Evolutionary conservation across 30 jellyfish, hydroid and myxozoan species (phyloP), one percentile per base, ranked within the genome.

Genomic region (Hydractinia symbiolongicarpus): DNA sequence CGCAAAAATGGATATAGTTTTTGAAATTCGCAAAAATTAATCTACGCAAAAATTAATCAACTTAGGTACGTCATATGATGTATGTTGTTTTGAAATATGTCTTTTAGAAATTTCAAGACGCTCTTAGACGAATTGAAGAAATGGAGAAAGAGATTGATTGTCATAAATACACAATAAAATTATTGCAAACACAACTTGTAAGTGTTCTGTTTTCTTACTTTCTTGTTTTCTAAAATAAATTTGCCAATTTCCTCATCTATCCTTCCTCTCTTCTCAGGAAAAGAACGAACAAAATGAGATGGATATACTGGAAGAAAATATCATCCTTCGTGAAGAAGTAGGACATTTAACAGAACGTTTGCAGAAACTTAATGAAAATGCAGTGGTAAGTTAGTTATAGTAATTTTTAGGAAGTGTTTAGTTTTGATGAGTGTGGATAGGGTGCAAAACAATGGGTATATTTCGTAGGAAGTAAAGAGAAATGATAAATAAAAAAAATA

Each of bases 131-230:
- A 21, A 73, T 78, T 15, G 95, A 90, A 73, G 97, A 90, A 71
- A 72, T 82, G 55, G 84, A 82, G n/a, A 90, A 85, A 62, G 95
- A 90, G 7, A 20, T 70, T 53, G 95, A 84, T 53, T 19, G 83
- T 40, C 84, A 90, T 44, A 74, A 90, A 11, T 54, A 81, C 85
- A 90, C 97, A 0, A 90, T 90, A 8, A 81, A 67, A 60, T 79
- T 90, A 19, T 70, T 90, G 79, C 95, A 85, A 68, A 62, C 90
- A 7, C 95, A 90, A 71, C 71, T 90, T 81, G 97, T 90, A 82
- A 58, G 84, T 60, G 50, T 15, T 16, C 21, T 68, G 51, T 20
- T 16, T 11, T 68, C 19, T 11, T 58, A 3, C 3, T 58, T 58
- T 16, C 19, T 13, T 58, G 19, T 11, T 1, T 58, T 58, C 3